phyloP scores from a whole-genome alignment of 1,140 invertebrate genomes.

The Drosophila melanica region DNA sequence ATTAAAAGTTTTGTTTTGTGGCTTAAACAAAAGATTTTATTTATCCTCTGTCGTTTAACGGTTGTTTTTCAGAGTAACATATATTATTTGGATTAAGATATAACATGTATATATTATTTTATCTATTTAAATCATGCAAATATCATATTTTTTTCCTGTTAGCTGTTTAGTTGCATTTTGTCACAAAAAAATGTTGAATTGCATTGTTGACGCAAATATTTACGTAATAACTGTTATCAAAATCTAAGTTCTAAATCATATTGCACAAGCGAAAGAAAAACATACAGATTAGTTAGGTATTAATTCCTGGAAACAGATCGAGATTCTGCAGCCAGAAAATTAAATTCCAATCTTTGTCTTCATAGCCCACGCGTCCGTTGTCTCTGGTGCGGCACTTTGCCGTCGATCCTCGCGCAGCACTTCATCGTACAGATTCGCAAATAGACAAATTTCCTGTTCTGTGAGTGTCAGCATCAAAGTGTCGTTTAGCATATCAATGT shows the following conservation, averaged over 20 bases:
- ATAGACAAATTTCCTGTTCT: slow-evolving; percentile 61
- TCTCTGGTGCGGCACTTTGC: neutral
- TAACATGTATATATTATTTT: too few species aligned
- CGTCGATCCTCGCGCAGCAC: slow-evolving; percentile 14
- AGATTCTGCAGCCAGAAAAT: neutral
- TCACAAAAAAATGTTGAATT: too few species aligned
- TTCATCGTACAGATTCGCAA: slow-evolving; percentile 49
- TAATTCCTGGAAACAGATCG: neutral
- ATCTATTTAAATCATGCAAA: too few species aligned
- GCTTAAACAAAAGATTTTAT: neutral
- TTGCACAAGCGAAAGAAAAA: neutral
- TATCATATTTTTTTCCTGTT: too few species aligned
- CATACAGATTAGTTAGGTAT: neutral
- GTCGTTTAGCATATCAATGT: slow-evolving; percentile 38
- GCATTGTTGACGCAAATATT: too few species aligned
- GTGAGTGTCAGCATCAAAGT: slow-evolving; percentile 58
- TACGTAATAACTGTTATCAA: too few species aligned
- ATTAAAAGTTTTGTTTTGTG: neutral
- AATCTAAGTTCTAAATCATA: neutral
- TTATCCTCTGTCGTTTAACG: neutral
- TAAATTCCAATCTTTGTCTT: slow-evolving; percentile 14
- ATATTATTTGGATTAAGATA: too few species aligned
- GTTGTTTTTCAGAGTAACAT: too few species aligned
- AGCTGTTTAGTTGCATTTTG: too few species aligned
- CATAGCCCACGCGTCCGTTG: neutral